Evolutionary conservation across 2,113 vertebrate genomes (phyloP).

Genomic region (Reinhardtius hippoglossoides): DNA sequence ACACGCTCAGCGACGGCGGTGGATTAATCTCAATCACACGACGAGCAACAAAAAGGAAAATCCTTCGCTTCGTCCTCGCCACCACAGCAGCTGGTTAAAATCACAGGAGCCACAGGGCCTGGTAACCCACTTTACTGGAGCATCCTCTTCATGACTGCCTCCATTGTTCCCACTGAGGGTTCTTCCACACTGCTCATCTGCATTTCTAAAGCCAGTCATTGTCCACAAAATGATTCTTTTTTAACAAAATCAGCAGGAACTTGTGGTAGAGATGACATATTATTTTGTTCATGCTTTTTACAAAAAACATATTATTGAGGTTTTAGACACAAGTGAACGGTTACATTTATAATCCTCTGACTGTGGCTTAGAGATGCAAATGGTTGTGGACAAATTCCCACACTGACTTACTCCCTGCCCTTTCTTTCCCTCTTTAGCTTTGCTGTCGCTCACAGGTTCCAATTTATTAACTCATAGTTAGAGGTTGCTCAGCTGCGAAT

Average conservation of each 20-base stretch:
- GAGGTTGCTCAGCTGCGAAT: neutral
- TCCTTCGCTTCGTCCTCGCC: neutral
- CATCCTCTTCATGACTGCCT: neutral
- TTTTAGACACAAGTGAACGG: neutral
- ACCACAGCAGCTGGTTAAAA: slow-evolving; percentile 19
- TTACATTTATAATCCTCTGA: no score
- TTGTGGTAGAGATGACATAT: no score
- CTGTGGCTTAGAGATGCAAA: no score
- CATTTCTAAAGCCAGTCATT: slow-evolving; percentile 15
- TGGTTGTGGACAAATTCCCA: no score
- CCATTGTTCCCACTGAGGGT: slow-evolving; percentile 5
- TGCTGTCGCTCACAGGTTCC: neutral
- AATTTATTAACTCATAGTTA: slow-evolving; percentile 17
- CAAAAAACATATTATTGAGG: neutral
- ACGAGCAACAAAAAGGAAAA: neutral
- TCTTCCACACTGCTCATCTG: neutral
- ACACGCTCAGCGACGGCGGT: neutral
- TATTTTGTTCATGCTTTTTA: no score
- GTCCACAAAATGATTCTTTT: neutral
- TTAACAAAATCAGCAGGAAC: neutral
- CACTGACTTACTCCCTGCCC: no score
- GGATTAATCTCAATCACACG: slow-evolving; percentile 21
- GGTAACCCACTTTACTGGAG: slow-evolving; percentile 20
- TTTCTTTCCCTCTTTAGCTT: neutral
- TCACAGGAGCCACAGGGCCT: slow-evolving; percentile 17